These are phyloP conservation scores for Plebejus melissa DNA, from an alignment of 2,888 invertebrate species.

Conservation along the genomic window DNA sequence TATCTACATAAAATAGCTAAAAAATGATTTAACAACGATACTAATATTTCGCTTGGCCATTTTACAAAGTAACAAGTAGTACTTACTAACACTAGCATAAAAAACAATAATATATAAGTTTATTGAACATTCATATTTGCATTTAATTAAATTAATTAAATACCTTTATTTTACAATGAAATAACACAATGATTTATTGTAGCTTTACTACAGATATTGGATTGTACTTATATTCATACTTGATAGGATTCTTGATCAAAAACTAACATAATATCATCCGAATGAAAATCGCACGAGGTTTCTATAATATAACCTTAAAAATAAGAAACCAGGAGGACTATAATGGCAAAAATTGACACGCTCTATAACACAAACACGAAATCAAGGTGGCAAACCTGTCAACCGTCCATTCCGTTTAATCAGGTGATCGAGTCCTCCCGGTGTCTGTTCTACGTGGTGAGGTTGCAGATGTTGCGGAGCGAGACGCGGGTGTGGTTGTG, in stretches of 20 bases:
- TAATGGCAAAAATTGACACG: background rate
- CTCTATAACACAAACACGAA: background rate
- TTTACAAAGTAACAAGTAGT: background rate
- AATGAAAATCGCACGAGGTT: background rate
- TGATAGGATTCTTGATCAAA: background rate
- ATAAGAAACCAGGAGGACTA: background rate
- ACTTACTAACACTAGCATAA: background rate
- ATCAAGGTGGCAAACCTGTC: background rate
- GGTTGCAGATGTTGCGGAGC: background rate
- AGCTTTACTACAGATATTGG: background rate
- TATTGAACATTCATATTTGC: background rate
- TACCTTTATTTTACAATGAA: background rate
- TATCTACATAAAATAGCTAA: background rate
- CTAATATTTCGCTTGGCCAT: slow-evolving; percentile 5
- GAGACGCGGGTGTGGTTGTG: slow-evolving; percentile 52
- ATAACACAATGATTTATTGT: background rate
- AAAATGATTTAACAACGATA: background rate
- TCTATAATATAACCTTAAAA: background rate
- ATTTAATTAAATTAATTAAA: background rate
- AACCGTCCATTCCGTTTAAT: background rate
- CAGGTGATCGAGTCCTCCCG: background rate
- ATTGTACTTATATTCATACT: background rate
- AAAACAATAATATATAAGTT: background rate
- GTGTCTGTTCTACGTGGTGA: background rate
- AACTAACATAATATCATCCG: background rate